These are phyloP conservation scores for Henicopernis longicauda DNA, from an alignment of 2,113 vertebrate genomes.

Conservation along the genomic window DNA sequence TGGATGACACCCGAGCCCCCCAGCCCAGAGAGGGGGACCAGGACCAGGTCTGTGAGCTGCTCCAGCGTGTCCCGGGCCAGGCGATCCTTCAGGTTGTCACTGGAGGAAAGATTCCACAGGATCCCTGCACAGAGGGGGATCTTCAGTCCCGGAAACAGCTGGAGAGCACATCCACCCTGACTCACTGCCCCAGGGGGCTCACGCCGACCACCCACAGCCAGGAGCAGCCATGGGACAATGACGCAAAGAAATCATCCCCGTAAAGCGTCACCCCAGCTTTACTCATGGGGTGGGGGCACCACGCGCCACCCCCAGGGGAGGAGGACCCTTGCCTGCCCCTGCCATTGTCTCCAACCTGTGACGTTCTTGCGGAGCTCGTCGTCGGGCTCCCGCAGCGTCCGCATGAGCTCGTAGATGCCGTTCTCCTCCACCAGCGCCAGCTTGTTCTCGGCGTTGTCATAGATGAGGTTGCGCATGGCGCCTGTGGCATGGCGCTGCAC, in stretches of 20 bases:
- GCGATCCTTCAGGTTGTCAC: conserved; percentile 91
- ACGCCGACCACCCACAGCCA: accelerated
- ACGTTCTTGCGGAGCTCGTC: conserved; percentile 93
- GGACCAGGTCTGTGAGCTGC: conserved; percentile 84
- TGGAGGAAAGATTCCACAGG: conserved; percentile 97
- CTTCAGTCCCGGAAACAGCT: accelerated
- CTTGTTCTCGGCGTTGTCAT: conserved; percentile 90
- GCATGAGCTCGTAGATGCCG: conserved; percentile 82
- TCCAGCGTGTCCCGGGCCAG: conserved; percentile 83
- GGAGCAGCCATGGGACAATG: accelerated
- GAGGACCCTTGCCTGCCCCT: background rate
- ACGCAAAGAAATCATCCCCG: accelerated
- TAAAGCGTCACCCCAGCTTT: background rate
- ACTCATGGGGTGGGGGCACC: accelerated
- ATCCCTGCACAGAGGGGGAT: conserved; percentile 72
- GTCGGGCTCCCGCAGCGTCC: conserved; percentile 77
- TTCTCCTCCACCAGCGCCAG: conserved; percentile 84
- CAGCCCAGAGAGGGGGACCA: conserved; percentile 81
- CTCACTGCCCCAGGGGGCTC: accelerated
- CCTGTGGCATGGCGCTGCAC: conserved; percentile 91
- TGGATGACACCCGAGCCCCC: conserved; percentile 65
- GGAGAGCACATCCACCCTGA: background rate
- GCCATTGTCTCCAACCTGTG: conserved; percentile 69
- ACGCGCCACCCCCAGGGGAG: accelerated
- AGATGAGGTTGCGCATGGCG: conserved; percentile 93